Conservation (phyloP, 1,140 invertebrate species). For the Kradibia gibbosae region DNA sequence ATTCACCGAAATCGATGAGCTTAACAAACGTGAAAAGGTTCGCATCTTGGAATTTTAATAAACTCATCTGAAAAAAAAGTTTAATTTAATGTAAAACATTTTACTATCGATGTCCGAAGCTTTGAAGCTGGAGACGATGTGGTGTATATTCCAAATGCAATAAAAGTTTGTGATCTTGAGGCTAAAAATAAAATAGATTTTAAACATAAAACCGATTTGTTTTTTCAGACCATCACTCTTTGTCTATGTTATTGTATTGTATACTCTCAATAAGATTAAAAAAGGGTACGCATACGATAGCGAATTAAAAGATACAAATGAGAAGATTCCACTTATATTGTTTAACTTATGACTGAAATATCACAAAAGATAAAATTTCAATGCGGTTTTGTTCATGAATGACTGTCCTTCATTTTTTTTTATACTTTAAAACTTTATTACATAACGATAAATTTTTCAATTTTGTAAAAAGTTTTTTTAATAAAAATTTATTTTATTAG, state of each 20-base stretch:
- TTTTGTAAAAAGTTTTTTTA: too few relatives aligned
- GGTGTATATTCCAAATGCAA: background rate
- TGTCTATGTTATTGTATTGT: background rate
- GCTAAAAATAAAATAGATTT: background rate
- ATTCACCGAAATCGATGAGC: background rate
- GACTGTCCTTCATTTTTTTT: too few relatives aligned
- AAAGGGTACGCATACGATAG: background rate
- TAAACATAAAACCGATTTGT: background rate
- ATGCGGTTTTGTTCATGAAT: too few relatives aligned
- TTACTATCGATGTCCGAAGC: background rate
- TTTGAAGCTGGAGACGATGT: background rate
- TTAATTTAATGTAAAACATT: too few relatives aligned
- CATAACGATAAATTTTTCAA: too few relatives aligned
- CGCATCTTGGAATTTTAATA: too few relatives aligned
- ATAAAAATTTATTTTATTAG: too few relatives aligned
- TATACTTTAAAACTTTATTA: too few relatives aligned
- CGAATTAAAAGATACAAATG: background rate
- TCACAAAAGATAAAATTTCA: too few relatives aligned
- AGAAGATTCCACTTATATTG: background rate
- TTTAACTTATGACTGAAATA: too few relatives aligned
- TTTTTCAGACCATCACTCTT: background rate
- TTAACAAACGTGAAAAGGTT: background rate
- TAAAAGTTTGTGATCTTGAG: background rate
- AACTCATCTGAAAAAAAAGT: too few relatives aligned
- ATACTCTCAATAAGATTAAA: background rate